Percentiles rank a stretch among this genome's conserved stretches.
Conservation (phyloP, 2,797 vertebrate species). For the Salarias fasciatus region DNA sequence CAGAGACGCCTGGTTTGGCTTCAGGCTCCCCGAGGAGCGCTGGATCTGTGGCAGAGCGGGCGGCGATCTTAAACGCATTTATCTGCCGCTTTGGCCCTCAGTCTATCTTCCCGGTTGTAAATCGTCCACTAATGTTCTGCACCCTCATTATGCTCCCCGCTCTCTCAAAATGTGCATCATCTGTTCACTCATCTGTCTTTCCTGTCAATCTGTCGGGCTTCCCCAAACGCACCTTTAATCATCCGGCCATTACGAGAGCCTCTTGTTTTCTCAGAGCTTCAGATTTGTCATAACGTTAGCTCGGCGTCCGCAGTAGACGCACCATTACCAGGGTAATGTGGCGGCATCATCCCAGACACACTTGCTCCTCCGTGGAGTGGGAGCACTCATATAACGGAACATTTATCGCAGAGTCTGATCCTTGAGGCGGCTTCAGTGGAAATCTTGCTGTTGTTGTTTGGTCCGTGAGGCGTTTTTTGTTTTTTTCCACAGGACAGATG, state of each 20-base stretch:
- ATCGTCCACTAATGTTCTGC: constrained; percentile 35
- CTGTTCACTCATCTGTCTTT: constrained; percentile 27
- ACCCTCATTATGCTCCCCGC: constrained; percentile 23
- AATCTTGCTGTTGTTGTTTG: constrained; percentile 1
- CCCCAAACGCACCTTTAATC: constrained; percentile 28
- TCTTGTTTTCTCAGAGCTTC: constrained; percentile 22
- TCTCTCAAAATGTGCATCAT: constrained; percentile 31
- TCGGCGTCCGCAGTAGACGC: constrained; percentile 35
- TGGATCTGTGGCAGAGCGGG: constrained; percentile 24
- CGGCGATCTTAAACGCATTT: constrained; percentile 28
- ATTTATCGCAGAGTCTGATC: constrained; percentile 5
- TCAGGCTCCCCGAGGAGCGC: constrained; percentile 30
- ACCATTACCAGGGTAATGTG: constrained; percentile 62
- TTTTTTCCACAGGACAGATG: background rate
- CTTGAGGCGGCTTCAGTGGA: constrained; percentile 25
- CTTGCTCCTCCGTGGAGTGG: constrained; percentile 20
- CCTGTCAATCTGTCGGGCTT: constrained; percentile 21
- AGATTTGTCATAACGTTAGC: constrained; percentile 29
- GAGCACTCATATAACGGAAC: constrained; percentile 26
- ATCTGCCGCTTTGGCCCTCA: constrained; percentile 20
- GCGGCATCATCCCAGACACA: constrained; percentile 15
- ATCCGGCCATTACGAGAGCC: constrained; percentile 27
- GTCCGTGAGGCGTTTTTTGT: background rate
- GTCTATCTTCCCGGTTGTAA: constrained; percentile 17
- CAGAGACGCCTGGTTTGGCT: constrained; percentile 26